Conservation (phyloP, 35 echinoderm and acorn worm genomes). For the Lytechinus pictus region DNA sequence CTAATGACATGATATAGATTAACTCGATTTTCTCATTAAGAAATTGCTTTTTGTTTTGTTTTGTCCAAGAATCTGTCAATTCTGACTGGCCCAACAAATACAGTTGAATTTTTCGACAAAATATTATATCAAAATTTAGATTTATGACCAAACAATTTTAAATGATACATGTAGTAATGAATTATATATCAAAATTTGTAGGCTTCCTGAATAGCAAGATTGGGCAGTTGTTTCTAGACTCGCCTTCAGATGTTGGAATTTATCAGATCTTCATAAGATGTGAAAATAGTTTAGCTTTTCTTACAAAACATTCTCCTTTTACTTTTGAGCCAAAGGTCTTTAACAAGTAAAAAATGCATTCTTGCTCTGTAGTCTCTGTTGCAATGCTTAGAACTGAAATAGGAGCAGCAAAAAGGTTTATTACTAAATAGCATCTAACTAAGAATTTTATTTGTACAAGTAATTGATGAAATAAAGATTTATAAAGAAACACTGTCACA, state of each 20-base stretch:
- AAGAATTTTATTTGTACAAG: background rate
- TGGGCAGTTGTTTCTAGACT: background rate
- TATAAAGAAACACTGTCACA: background rate
- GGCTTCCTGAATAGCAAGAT: background rate
- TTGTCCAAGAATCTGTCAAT: no score
- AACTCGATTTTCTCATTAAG: no score
- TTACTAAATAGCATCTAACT: background rate
- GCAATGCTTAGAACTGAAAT: constrained; percentile 18
- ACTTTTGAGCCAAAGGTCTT: background rate
- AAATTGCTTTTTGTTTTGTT: no score
- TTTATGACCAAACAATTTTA: background rate
- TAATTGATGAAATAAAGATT: background rate
- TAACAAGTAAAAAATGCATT: background rate
- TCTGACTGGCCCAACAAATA: no score
- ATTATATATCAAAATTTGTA: no score
- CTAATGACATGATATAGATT: no score
- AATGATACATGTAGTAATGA: no score
- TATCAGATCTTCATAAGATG: background rate
- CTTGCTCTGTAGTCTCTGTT: background rate
- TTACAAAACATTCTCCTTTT: background rate
- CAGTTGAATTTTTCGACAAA: no score
- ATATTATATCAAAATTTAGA: no score
- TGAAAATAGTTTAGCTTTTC: background rate
- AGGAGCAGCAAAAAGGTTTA: background rate
- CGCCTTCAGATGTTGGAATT: background rate